Evolutionary conservation across 2,797 vertebrate species (phyloP), one percentile per base, ranked within the genome.

Genomic region (Chaetophractus vellerosus): DNA sequence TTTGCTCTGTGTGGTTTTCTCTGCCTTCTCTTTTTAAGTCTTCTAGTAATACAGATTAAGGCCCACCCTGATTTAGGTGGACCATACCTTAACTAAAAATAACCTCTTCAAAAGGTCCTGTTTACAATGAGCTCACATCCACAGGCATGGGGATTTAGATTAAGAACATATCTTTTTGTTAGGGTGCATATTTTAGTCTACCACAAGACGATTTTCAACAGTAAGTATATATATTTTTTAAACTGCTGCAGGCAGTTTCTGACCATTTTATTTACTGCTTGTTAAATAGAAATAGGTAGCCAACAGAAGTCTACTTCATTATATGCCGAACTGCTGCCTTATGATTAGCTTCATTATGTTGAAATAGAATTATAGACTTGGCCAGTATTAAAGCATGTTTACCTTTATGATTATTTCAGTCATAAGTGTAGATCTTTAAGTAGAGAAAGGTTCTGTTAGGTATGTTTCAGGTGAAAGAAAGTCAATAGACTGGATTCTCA

Each of bases 391-490:
- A 86, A 84, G 9, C 45, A 81, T 74, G 0, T 0, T 61, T 86
- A 21, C 48, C 3, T 75, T 0, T 71, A 75, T 89, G 2, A 52
- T 90, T 87, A 81, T 91, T 36, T 94, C 68, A 84, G 84, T n/a
- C 86, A 23, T 38, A n/a, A 78, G 63, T 81, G 6, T 31, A 83
- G 83, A 59, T 55, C 64, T 95, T 63, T 81, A 76, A 64, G 23
- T 71, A 59, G 55, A 96, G 68, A 80, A 94, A 89, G 82, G 82
- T 96, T 96, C 55, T 95, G 21, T 92, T 95, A 94, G 84, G 16
- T 85, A 81, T 88, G 38, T 95, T 95, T 86, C 87, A 52, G 38
- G 31, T 90, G 81, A 96, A 87, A 52, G n/a, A 93, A 95, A 96
- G 78, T 92, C 38, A 68, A 18, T 83, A 78, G 24, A 6, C 57